These are phyloP conservation scores for Urocitellus parryii DNA, from an alignment of 2,113 vertebrate species.

Conservation along the genomic window DNA sequence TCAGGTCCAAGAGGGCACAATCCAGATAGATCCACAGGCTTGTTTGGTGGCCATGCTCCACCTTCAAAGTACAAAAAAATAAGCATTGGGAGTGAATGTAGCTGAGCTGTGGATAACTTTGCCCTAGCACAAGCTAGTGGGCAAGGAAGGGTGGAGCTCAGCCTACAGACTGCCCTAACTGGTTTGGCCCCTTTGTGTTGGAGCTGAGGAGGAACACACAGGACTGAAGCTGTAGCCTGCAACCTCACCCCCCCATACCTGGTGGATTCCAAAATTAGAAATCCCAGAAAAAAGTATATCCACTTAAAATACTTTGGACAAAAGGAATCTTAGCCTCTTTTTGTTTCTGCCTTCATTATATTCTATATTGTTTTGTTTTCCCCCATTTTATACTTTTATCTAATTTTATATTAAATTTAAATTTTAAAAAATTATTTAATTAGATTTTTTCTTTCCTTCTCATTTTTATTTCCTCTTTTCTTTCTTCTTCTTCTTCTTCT, in stretches of 20 bases:
- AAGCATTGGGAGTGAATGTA: not conserved
- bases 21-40: not conserved
- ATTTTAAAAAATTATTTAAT: not conserved
- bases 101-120: not conserved
- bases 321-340: not conserved
- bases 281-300: not conserved
- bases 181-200: too few species aligned
- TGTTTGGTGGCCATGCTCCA: not conserved
- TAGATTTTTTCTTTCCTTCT: not conserved
- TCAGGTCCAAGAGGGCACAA: not conserved
- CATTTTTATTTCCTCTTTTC: too few species aligned
- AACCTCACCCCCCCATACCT: not conserved
- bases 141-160: not conserved
- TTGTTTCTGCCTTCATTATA: not conserved
- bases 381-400: not conserved
- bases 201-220: not conserved
- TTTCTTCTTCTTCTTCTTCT: too few species aligned
- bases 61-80: not conserved
- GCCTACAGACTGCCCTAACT: not conserved
- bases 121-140: not conserved
- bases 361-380: not conserved
- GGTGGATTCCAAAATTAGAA: not conserved
- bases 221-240: not conserved
- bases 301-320: not conserved
- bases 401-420: not conserved